Evolutionary conservation across 2,113 vertebrate species (phyloP).

Genomic region (Felis chaus): DNA sequence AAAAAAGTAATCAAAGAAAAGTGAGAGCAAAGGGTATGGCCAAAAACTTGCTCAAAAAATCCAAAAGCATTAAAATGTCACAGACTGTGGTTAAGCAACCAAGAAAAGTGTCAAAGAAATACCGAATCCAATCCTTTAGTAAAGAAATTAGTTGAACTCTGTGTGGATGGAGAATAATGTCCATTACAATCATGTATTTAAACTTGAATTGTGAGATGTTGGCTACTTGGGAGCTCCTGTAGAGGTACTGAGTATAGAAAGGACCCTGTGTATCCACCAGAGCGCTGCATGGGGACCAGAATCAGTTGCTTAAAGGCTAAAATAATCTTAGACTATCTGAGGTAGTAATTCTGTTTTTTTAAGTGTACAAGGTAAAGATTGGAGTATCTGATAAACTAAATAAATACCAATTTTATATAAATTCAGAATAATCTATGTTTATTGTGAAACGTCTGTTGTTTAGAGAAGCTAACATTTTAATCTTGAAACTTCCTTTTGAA

Average conservation of each 20-base stretch:
- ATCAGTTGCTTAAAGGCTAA: background rate
- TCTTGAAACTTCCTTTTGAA: background rate
- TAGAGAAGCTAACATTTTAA: background rate
- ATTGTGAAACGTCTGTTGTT: background rate
- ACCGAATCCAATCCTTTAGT: background rate
- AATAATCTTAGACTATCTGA: background rate
- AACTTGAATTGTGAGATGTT: background rate
- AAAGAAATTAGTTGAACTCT: background rate
- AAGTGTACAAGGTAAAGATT: background rate
- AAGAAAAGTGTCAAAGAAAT: background rate
- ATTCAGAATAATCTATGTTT: background rate
- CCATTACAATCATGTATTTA: background rate
- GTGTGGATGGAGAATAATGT: background rate
- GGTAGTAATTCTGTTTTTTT: background rate
- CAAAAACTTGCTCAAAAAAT: background rate
- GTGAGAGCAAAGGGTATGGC: background rate
- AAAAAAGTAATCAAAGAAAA: background rate
- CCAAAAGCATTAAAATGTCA: background rate
- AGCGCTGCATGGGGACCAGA: background rate
- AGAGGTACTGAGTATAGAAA: background rate
- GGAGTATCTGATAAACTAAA: background rate
- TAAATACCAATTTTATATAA: conserved; percentile 5
- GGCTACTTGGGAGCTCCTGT: background rate
- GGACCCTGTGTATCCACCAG: background rate
- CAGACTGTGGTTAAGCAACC: background rate